Evolutionary conservation across 2,797 vertebrate genomes (phyloP).

Genomic region (Schizopygopsis malacanthus): DNA sequence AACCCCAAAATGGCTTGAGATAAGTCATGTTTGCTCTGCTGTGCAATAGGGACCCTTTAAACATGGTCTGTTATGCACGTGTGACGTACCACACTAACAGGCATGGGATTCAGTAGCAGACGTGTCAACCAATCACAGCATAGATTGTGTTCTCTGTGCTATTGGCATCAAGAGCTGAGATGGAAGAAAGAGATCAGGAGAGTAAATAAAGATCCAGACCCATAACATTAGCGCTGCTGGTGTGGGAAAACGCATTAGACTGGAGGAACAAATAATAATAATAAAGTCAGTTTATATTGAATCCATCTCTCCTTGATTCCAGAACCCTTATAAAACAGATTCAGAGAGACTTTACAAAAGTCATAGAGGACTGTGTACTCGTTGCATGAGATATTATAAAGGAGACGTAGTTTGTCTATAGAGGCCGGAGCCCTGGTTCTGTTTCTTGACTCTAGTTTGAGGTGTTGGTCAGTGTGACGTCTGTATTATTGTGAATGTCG

Average conservation of each 20-base stretch:
- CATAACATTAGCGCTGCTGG: not conserved
- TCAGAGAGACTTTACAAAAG: not conserved
- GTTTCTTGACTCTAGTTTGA: not conserved
- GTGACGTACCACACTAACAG: conserved; percentile 12
- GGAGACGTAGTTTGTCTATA: not conserved
- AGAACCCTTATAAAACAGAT: not conserved
- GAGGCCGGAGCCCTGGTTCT: not conserved
- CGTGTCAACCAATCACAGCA: conserved; percentile 23
- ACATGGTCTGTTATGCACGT: conserved; percentile 9
- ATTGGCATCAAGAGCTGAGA: conserved; percentile 22
- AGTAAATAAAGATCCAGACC: conserved; percentile 34
- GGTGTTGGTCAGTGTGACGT: not conserved
- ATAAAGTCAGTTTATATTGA: not conserved
- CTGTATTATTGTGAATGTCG: not conserved
- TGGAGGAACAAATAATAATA: not conserved
- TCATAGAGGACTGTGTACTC: not conserved
- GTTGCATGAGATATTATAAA: not conserved
- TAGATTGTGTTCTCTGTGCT: not conserved
- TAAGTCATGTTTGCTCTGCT: not conserved
- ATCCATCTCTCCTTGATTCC: not conserved
- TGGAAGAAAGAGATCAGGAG: conserved; percentile 5
- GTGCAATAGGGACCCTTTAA: conserved; percentile 16
- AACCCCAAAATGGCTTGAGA: not conserved
- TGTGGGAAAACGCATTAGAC: conserved; percentile 8
- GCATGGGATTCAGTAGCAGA: not conserved